phyloP scores from a whole-genome alignment of 2,797 vertebrate genomes.

The Poecilia picta region DNA sequence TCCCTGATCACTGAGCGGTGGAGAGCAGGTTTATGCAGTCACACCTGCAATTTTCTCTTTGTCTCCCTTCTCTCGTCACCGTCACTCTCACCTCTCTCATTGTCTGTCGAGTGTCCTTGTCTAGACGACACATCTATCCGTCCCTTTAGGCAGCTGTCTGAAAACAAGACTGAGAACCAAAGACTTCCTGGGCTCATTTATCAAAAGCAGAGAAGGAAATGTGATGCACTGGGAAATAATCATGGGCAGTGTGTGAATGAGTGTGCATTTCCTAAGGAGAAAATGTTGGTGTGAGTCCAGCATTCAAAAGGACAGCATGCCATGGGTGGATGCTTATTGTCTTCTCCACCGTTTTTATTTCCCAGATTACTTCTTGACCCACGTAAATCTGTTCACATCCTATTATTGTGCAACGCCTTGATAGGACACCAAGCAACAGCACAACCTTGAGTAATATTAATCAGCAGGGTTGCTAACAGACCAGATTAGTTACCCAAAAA shows the following conservation, averaged over 20 bases:
- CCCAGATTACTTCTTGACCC: constrained; percentile 39
- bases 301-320: constrained; percentile 62
- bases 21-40: constrained; percentile 71
- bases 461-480: constrained; percentile 25
- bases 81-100: constrained; percentile 55
- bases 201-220: constrained; percentile 56
- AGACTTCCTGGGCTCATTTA: constrained; percentile 57
- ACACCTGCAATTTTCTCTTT: constrained; percentile 67
- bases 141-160: constrained; percentile 60
- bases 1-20: constrained; percentile 63
- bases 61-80: constrained; percentile 54
- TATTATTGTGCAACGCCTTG: constrained; percentile 50
- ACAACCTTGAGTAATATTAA: constrained; percentile 36
- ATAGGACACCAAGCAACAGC: constrained; percentile 46
- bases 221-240: constrained; percentile 56
- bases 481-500: constrained; percentile 49
- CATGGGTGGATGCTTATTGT: constrained; percentile 59
- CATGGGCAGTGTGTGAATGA: constrained; percentile 32
- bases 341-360: constrained; percentile 33
- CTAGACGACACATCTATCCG: constrained; percentile 64
- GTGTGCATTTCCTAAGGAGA: constrained; percentile 47
- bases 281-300: constrained; percentile 60
- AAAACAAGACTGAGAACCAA: constrained; percentile 40
- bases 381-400: constrained; percentile 48
- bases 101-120: constrained; percentile 68